Evolutionary conservation across 2,113 vertebrate species (phyloP), one percentile per base, ranked within the genome.

Genomic region (Lepidothrix coronata): DNA sequence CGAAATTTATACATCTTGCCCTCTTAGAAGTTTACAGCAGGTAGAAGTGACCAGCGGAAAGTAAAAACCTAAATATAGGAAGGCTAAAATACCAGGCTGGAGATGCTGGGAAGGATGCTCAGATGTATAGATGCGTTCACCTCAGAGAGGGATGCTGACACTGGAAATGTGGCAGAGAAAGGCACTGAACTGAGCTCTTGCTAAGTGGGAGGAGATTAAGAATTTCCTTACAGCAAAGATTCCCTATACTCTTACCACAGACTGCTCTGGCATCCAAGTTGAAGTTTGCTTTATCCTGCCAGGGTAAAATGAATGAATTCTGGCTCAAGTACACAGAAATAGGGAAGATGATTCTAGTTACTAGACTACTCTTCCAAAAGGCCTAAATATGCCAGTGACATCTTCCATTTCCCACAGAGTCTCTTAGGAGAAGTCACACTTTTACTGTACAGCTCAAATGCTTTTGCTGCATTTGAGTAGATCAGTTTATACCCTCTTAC

Each of bases 361-460:
- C 65, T 39, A 75, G 48, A 31, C 16, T 39, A 44, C 65, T 93
- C 51, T 93, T 94, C 44, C 89, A 66, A 67, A 89, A 73, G 74
- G 65, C 66, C 77, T 61, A 88, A 72, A 89, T 48, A 91, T 31
- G 59, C 43, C 55, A 71, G 11, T 8, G 9, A 86, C 55, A 89
- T 27, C 75, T 93, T 95, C 71, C 43, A 79, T 75, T 96, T 97
- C 68, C 39, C 71, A 78, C 62, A 49, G 8, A 55, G 35, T 55
- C 65, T 94, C 85, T 70, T 65, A 88, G 61, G 72, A 96, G 93
- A 97, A 87, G 59, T 71, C 82, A 92, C 43, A 61, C 78, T 54
- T 74, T 39, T 7, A 55, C 39, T 19, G 57, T 57, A 88, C 58
- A 52, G 52, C 76, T 74, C 30, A 88, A 70, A 82, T n/a, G 41